A percentile compares a stretch with the other conserved stretches of the same genome.
phyloP scores from a whole-genome alignment of 2,797 vertebrate species.

The Alcedo atthis region DNA sequence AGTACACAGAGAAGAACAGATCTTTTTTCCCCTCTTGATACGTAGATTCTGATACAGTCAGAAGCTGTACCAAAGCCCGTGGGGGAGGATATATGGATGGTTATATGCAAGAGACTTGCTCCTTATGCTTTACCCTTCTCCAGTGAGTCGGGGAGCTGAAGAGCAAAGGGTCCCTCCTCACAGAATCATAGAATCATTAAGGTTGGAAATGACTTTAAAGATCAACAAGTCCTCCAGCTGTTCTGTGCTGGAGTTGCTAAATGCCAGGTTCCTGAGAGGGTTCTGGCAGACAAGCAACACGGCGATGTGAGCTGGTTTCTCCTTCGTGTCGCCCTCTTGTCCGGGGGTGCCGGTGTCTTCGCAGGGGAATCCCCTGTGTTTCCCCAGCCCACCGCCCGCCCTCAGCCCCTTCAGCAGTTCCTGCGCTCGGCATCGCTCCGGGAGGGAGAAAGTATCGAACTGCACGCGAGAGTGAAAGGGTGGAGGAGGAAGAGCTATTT shows the following conservation, averaged over 20 bases:
- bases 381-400: not conserved
- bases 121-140: not conserved
- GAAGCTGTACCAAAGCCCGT: not conserved
- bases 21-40: not conserved
- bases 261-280: not conserved
- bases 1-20: not conserved
- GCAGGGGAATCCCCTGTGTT: not conserved
- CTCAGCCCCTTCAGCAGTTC: fast-evolving
- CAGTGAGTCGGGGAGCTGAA: not conserved
- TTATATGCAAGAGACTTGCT: not conserved
- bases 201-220: too few relatives aligned
- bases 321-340: not conserved
- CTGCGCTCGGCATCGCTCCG: not conserved
- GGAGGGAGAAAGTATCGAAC: not conserved
- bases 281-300: fast-evolving
- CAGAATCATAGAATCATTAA: too few relatives aligned
- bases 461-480: not conserved
- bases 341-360: fast-evolving
- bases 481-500: not conserved
- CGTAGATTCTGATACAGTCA: not conserved
- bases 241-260: not conserved
- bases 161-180: not conserved
- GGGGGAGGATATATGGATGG: not conserved
- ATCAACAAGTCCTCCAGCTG: too few relatives aligned
- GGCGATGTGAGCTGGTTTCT: not conserved